Conservation (phyloP, 2,797 vertebrate species). For the Morelia viridis region DNA sequence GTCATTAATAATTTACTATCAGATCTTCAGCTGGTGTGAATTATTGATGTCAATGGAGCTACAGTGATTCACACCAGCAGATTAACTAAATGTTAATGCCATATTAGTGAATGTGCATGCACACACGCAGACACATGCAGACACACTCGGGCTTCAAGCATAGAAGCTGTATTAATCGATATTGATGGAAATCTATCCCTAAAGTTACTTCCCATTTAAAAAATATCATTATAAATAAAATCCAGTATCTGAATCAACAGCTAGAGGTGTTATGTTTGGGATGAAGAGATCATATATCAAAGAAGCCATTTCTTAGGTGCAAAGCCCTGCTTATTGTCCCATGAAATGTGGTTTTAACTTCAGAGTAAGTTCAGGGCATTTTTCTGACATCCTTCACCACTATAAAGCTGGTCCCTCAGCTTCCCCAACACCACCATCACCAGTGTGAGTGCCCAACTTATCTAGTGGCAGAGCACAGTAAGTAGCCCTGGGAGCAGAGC, state of each 20-base stretch:
- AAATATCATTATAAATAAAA: background rate
- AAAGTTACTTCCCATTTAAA: background rate
- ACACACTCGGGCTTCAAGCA: background rate
- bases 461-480: background rate
- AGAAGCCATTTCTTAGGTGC: background rate
- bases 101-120: background rate
- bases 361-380: background rate
- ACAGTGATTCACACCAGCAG: slow-evolving; percentile 12
- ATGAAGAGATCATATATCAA: background rate
- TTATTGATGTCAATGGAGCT: slow-evolving; percentile 21
- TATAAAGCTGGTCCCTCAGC: background rate
- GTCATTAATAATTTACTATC: slow-evolving; percentile 22
- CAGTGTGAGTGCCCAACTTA: background rate
- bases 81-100: slow-evolving; percentile 3
- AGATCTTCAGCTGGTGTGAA: background rate
- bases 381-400: background rate
- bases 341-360: background rate
- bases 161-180: background rate
- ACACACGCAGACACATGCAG: background rate
- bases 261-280: background rate
- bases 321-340: background rate
- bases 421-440: background rate
- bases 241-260: background rate
- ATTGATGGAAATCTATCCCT: background rate
- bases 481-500: background rate